Evolutionary conservation across 2,888 invertebrate genomes (phyloP).

Genomic region (Acrobasis suavella): DNA sequence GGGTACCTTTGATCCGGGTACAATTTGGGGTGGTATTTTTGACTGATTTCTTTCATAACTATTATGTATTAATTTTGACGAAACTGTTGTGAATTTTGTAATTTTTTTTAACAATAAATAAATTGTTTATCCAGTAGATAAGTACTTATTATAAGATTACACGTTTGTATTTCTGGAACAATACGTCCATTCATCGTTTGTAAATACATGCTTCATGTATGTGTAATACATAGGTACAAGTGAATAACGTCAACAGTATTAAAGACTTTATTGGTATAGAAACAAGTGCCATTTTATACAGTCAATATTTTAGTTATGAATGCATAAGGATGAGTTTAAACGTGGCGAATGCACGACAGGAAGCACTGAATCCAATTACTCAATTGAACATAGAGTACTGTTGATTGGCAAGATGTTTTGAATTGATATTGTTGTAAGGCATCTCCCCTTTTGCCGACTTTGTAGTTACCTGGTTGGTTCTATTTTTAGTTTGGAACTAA

Average conservation of each 20-base stretch:
- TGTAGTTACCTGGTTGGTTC: too few species aligned
- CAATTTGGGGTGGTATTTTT: too few species aligned
- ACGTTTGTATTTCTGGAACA: slow-evolving; percentile 5
- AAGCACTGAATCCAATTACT: slow-evolving; percentile 41
- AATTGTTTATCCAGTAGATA: too few species aligned
- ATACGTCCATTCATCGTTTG: slow-evolving; percentile 10
- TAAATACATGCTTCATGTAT: slow-evolving; percentile 18
- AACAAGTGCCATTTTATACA: background rate
- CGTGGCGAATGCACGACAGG: slow-evolving; percentile 25
- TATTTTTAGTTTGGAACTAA: too few species aligned
- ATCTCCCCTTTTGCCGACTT: too few species aligned
- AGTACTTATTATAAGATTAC: background rate
- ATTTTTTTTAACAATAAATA: too few species aligned
- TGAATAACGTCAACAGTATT: slow-evolving; percentile 1
- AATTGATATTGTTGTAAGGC: background rate
- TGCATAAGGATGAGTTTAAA: slow-evolving; percentile 21
- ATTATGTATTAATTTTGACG: too few species aligned
- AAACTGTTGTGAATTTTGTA: too few species aligned
- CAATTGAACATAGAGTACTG: slow-evolving; percentile 33
- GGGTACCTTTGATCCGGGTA: too few species aligned
- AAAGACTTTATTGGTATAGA: background rate
- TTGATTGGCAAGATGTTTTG: slow-evolving; percentile 8
- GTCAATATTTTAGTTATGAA: slow-evolving; percentile 12
- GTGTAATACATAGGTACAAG: slow-evolving; percentile 7
- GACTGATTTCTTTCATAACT: too few species aligned